Base-by-base conservation (phyloP, 2,113 vertebrate genomes). In the Nothoprocta perdicaria region DNA sequence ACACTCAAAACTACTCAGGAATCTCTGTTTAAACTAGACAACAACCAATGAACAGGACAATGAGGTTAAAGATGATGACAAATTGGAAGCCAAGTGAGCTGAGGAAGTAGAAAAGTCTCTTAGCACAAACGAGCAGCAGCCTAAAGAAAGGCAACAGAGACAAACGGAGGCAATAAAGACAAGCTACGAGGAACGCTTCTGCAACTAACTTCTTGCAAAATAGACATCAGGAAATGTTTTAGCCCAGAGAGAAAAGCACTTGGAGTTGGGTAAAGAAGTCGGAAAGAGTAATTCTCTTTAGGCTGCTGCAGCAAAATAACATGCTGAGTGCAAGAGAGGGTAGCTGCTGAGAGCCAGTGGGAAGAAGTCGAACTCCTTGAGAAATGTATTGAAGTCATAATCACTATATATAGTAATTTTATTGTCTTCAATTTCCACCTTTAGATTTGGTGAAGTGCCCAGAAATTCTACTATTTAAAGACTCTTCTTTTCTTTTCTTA, bases 391-490 rank as follows among this genome's bases (percentile, higher is more conserved):
- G 17, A 83, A 80, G 35, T 41, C 27, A 60, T 78, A 80, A 83
- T 75, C 78, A 60, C 38, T 52, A 6, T 3, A 26, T 9, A 14
- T 2, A 67, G 17, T 46, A 22, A 72, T 87, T 90, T 87, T 95
- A 86, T 48, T 86, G 26, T 65, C 69, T 38, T 83, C 60, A 93
- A 67, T 95, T 93, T 95, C 73, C 31, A 63, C 14, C 29, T 77
- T 33, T 40, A 89, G 53, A 12, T 69, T 89, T 77, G 45, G 33
- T 63, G 10, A 78, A 60, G 7, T 78, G 76, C 66, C 86, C 66
- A 78, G 46, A 83, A 82, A 84, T 61, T 63, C 26, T 86, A 50
- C 48, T 45, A 29, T 15, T 81, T 81, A 41, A 10, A 21, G 35
- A 31, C 46, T 45, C 29, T 6, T 67, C 38, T 46, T 33, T 6